Conservation (phyloP, 2,797 vertebrate genomes). For the Chloroceryle inda region DNA sequence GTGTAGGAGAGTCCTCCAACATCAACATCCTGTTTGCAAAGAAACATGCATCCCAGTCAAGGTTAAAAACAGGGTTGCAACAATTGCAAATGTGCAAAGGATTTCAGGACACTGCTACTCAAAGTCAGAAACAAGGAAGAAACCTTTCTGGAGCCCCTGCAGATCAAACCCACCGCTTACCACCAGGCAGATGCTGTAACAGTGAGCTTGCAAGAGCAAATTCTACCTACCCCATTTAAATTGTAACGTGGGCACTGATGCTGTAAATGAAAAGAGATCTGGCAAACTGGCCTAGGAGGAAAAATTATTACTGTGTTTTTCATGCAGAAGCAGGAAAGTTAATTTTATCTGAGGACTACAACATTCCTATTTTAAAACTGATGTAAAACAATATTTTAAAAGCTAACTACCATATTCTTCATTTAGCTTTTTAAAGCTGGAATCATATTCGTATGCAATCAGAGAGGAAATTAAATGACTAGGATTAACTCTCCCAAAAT, state of each 20-base stretch:
- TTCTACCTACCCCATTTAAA: neutral
- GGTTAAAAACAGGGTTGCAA: neutral
- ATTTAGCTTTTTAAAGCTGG: neutral
- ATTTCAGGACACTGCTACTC: neutral
- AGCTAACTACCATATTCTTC: neutral
- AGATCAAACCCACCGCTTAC: neutral
- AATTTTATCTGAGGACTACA: neutral
- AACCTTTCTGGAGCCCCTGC: neutral
- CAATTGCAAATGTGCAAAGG: neutral
- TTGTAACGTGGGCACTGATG: neutral
- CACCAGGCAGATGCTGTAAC: neutral
- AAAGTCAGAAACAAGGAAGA: neutral
- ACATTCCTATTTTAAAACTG: neutral
- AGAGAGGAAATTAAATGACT: neutral
- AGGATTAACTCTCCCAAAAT: neutral
- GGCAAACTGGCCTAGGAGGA: neutral
- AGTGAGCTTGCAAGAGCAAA: neutral
- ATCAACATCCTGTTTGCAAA: conserved; percentile 88
- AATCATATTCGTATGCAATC: neutral
- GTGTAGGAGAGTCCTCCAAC: conserved; percentile 86
- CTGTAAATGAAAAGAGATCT: neutral
- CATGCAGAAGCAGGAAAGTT: neutral
- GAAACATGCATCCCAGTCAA: neutral
- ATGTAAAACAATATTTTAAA: neutral
- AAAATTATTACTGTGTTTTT: neutral